Evolutionary conservation across 2,888 invertebrate genomes (phyloP).

Genomic region (Operophtera brumata): DNA sequence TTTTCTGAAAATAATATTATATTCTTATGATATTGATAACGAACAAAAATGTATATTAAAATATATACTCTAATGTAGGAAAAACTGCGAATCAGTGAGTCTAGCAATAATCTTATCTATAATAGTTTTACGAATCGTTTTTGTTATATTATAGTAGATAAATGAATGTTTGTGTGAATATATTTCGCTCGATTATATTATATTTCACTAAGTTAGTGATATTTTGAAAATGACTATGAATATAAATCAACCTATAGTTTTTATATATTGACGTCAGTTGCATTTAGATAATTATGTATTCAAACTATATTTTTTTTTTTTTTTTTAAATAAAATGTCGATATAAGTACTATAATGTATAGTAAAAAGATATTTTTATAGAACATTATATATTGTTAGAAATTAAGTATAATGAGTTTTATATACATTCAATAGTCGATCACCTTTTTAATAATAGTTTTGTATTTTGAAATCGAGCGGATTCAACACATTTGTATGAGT

Average conservation of each 20-base stretch:
- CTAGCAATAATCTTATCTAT: conserved; percentile 31
- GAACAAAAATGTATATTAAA: conserved; percentile 39
- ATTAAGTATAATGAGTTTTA: not conserved
- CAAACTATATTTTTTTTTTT: not conserved
- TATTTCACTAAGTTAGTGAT: not conserved
- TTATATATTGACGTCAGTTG: not conserved
- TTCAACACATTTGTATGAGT: conserved; percentile 53
- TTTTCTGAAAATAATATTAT: not conserved
- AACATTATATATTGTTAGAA: no score
- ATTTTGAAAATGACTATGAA: not conserved
- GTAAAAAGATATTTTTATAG: not conserved
- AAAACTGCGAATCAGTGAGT: conserved; percentile 46
- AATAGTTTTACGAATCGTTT: conserved; percentile 36
- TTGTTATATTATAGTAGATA: conserved; percentile 47
- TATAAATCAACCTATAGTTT: not conserved
- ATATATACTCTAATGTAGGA: conserved; percentile 26
- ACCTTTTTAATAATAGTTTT: not conserved
- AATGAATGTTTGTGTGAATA: conserved; percentile 34
- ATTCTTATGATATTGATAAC: conserved; percentile 13
- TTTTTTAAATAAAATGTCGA: no score
- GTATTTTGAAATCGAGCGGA: conserved; percentile 29
- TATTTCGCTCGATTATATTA: conserved; percentile 48
- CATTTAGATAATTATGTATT: conserved; percentile 9
- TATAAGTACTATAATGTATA: not conserved
- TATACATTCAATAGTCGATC: not conserved